These are phyloP conservation scores for Serilophus lunatus DNA, from an alignment of 2,113 vertebrate species.

Conservation along the genomic window DNA sequence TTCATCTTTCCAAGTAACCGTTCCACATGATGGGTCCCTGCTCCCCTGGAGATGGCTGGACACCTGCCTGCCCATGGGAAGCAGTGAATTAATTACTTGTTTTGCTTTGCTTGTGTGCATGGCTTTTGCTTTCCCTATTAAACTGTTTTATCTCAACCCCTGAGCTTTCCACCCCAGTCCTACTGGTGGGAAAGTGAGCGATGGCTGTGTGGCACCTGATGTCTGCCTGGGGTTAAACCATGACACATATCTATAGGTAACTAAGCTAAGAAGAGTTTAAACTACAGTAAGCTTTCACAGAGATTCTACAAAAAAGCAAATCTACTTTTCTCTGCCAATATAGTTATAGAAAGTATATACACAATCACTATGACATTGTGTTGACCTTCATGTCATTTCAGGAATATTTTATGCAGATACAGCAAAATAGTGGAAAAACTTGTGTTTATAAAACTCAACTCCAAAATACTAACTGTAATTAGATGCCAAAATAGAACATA, in stretches of 20 bases:
- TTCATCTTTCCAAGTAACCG: neutral
- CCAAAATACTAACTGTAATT: neutral
- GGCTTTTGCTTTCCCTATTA: neutral
- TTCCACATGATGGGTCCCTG: accelerated
- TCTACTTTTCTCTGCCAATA: neutral
- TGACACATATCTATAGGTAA: neutral
- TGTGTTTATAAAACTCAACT: neutral
- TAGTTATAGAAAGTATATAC: neutral
- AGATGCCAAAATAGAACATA: neutral
- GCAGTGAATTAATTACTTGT: neutral
- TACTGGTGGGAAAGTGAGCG: accelerated
- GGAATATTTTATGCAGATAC: neutral
- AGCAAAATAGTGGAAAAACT: neutral
- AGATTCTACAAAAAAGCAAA: neutral
- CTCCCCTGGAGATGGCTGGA: neutral
- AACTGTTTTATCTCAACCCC: neutral
- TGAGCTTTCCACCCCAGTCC: neutral
- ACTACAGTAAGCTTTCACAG: neutral
- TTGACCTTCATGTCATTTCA: neutral
- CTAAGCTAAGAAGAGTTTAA: neutral
- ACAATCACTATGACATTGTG: neutral
- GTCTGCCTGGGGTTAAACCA: neutral
- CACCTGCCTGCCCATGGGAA: accelerated
- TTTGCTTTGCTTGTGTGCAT: neutral
- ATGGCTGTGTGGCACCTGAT: neutral